Percentiles rank a stretch among this genome's conserved stretches.
These are phyloP conservation scores for Drosophila emarginata DNA, from an alignment of 2,888 invertebrate genomes.

Conservation along the genomic window DNA sequence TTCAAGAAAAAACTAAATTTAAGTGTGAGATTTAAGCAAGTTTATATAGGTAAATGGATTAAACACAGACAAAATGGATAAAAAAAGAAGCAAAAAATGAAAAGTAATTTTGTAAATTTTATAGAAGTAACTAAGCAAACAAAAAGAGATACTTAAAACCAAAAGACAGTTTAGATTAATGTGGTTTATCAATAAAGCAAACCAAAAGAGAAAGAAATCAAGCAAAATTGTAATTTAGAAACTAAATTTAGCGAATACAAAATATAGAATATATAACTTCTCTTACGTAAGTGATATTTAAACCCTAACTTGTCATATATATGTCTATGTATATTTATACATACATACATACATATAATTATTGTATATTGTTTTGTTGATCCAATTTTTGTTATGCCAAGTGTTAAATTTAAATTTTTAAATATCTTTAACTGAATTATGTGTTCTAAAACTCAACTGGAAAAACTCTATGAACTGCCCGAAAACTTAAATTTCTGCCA, in stretches of 20 bases:
- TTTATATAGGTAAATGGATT: conserved; percentile 48
- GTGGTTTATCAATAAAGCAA: conserved; percentile 57
- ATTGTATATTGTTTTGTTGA: conserved; percentile 49
- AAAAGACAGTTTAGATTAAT: conserved; percentile 47
- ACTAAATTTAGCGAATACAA: conserved; percentile 56
- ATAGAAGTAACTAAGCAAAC: conserved; percentile 68
- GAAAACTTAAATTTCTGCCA: conserved; percentile 62
- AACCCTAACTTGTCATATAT: conserved; percentile 19
- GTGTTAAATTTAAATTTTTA: conserved; percentile 33
- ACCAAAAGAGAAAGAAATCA: conserved; percentile 48
- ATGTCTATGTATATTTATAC: conserved; percentile 30
- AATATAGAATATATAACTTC: conserved; percentile 52
- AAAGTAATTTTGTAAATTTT: conserved; percentile 80
- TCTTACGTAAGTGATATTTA: conserved; percentile 75
- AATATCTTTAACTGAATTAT: conserved; percentile 28
- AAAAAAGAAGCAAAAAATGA: conserved; percentile 34
- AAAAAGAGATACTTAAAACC: conserved; percentile 38
- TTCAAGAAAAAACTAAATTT: conserved; percentile 35
- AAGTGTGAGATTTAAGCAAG: conserved; percentile 61
- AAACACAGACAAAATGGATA: conserved; percentile 28
- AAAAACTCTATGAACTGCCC: conserved; percentile 44
- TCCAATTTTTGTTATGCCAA: conserved; percentile 53
- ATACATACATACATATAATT: conserved; percentile 40
- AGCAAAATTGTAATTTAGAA: conserved; percentile 69
- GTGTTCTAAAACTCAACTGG: conserved; percentile 12